Conservation (phyloP, 2,797 vertebrate genomes). For the Pipistrellus nathusii region DNA sequence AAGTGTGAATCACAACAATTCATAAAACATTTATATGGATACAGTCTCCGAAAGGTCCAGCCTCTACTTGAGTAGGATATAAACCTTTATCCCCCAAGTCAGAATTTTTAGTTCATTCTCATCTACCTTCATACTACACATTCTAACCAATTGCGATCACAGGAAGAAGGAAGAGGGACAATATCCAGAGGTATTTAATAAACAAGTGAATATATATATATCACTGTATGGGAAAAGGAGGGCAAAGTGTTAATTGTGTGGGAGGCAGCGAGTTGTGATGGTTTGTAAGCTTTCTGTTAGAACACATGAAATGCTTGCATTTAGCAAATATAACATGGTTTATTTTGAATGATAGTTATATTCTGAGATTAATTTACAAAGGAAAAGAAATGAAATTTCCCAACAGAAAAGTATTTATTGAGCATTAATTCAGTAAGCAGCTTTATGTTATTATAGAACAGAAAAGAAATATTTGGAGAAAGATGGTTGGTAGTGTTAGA, state of each 20-base stretch:
- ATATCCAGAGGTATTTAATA: not conserved
- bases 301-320: not conserved
- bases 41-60: not conserved
- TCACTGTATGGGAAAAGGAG: not conserved
- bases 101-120: not conserved
- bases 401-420: not conserved
- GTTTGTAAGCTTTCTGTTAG: not conserved
- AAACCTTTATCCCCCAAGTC: not conserved
- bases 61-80: not conserved
- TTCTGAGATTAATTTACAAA: not conserved
- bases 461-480: not conserved
- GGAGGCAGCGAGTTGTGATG: rapidly evolving
- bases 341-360: not conserved
- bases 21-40: not conserved
- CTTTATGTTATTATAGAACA: not conserved
- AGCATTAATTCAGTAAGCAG: not conserved
- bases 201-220: not conserved
- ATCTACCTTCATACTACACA: not conserved
- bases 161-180: not conserved
- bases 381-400: not conserved
- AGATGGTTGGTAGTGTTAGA: not conserved
- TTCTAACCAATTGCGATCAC: not conserved
- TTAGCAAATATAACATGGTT: not conserved
- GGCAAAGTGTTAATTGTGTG: too few relatives aligned
- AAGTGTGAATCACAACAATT: not conserved